Conservation (phyloP, 1,140 invertebrate genomes). For the Cylas formicarius region DNA sequence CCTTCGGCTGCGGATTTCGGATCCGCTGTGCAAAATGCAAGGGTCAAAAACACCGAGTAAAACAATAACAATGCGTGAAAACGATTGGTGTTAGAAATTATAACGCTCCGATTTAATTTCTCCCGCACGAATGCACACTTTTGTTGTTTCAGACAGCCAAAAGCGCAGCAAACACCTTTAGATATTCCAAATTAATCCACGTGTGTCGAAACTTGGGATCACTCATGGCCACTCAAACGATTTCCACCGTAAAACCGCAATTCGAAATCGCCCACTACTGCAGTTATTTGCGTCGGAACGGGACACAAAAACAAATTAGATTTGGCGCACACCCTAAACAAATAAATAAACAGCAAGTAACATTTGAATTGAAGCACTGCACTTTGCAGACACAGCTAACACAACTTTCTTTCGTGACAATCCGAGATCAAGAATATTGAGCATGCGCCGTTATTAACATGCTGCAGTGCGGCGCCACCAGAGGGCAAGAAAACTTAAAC, state of each 20-base stretch:
- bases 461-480: too few relatives aligned
- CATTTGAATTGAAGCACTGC: too few relatives aligned
- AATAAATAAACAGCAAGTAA: too few relatives aligned
- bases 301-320: constrained; percentile 5
- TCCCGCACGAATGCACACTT: background rate
- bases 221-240: constrained; percentile 1
- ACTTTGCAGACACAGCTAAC: too few relatives aligned
- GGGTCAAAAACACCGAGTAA: constrained; percentile 50
- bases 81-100: constrained; percentile 49
- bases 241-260: background rate
- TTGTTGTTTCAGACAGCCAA: background rate
- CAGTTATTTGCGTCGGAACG: background rate
- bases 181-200: constrained; percentile 14
- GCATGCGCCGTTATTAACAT: too few relatives aligned
- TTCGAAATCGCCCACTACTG: background rate
- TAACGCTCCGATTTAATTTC: background rate
- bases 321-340: constrained; percentile 11
- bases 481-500: too few relatives aligned
- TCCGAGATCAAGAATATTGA: too few relatives aligned
- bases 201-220: constrained; percentile 10
- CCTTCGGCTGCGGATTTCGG: too few relatives aligned
- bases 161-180: constrained; percentile 5
- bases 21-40: constrained; percentile 24
- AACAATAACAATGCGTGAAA: constrained; percentile 60
- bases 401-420: too few relatives aligned